Evolutionary conservation across 2,888 invertebrate genomes (phyloP).

Genomic region (Diaprepes abbreviatus): DNA sequence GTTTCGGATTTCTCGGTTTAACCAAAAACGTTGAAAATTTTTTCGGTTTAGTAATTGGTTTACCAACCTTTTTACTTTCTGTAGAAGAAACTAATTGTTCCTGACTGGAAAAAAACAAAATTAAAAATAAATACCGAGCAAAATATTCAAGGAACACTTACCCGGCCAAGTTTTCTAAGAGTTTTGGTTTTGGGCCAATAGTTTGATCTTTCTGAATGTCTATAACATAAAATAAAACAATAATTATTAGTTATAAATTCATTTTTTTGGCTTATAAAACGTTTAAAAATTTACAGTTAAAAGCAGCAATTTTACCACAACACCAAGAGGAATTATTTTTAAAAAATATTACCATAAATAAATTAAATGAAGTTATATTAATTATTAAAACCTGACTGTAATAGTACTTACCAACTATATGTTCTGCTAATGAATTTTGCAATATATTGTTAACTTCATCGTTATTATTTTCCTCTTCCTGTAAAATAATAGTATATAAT

Average conservation of each 20-base stretch:
- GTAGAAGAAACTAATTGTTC: constrained; percentile 42
- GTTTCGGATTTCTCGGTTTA: constrained; percentile 79
- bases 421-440: constrained; percentile 13
- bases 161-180: constrained; percentile 50
- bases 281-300: no score
- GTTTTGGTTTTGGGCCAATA: constrained; percentile 36
- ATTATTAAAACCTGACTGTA: no score
- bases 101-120: constrained; percentile 42
- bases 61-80: constrained; percentile 6
- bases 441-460: constrained; percentile 55
- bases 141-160: constrained; percentile 23
- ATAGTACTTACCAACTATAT: constrained; percentile 15
- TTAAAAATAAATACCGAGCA: constrained; percentile 8
- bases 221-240: constrained; percentile 13
- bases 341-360: no score
- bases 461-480: constrained; percentile 55
- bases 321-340: no score
- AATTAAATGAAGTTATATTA: no score
- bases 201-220: constrained; percentile 35
- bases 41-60: constrained; percentile 68
- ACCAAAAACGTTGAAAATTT: constrained; percentile 83
- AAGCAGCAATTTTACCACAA: no score
- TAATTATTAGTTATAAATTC: no score
- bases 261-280: no score
- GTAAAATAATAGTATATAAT: constrained; percentile 15